These are phyloP conservation scores for Condylura cristata DNA, from an alignment of 2,113 vertebrate genomes.

Conservation along the genomic window DNA sequence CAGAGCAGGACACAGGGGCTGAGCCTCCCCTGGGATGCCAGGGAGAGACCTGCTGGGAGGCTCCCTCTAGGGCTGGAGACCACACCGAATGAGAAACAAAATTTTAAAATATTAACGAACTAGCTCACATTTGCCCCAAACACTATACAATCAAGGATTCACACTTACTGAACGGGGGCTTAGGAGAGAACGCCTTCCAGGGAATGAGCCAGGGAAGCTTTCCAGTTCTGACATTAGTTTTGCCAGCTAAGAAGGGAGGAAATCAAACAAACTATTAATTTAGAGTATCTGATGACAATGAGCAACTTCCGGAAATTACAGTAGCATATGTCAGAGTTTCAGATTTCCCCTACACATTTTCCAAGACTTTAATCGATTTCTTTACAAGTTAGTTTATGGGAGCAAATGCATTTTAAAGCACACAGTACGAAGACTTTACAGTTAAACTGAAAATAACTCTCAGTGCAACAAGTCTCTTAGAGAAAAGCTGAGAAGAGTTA, in stretches of 20 bases:
- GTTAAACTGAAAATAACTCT: not conserved
- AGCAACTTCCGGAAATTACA: slow-evolving; percentile 56
- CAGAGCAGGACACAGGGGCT: not conserved
- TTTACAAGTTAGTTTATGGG: not conserved
- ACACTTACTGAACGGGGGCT: slow-evolving; percentile 85
- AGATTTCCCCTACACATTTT: not conserved
- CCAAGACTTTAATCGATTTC: not conserved
- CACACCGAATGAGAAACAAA: not conserved
- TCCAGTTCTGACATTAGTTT: slow-evolving; percentile 97
- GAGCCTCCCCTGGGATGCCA: not conserved
- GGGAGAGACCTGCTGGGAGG: not conserved
- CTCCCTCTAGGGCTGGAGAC: not conserved
- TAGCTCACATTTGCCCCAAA: not conserved
- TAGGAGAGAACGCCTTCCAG: slow-evolving; percentile 83
- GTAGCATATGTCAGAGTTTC: slow-evolving; percentile 24
- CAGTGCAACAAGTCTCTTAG: not conserved
- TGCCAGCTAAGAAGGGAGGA: slow-evolving; percentile 89
- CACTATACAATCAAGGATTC: not conserved
- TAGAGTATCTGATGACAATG: slow-evolving; percentile 57
- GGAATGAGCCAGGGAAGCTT: slow-evolving; percentile 91
- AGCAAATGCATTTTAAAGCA: not conserved
- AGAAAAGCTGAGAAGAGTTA: not conserved
- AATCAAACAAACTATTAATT: slow-evolving; percentile 52
- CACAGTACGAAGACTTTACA: not conserved
- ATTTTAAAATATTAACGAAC: not conserved